Conservation (phyloP, 92 coral and sea anemone genomes). For the Nematostella vectensis region DNA sequence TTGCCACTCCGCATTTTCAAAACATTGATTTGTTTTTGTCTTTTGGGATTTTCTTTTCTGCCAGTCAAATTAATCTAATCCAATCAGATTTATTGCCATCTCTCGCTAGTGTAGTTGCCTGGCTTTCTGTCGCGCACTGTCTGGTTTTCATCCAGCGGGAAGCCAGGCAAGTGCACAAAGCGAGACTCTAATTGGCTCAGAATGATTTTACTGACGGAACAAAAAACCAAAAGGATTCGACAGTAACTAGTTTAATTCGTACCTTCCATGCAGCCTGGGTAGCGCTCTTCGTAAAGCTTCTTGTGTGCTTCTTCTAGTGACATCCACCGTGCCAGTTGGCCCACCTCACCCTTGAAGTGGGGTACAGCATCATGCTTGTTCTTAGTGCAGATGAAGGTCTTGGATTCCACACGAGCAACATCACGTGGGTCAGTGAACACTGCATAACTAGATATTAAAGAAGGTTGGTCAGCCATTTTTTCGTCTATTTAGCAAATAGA, state of each 20-base stretch:
- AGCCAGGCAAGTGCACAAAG: too few relatives aligned
- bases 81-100: too few relatives aligned
- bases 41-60: too few relatives aligned
- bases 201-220: too few relatives aligned
- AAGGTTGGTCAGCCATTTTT: background rate
- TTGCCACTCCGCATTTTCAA: too few relatives aligned
- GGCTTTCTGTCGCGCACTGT: too few relatives aligned
- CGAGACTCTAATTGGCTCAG: too few relatives aligned
- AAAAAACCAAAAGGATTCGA: background rate
- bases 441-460: constrained; percentile 32
- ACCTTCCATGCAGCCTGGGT: constrained; percentile 87
- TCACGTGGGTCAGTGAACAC: constrained; percentile 85
- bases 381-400: constrained; percentile 71
- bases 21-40: too few relatives aligned
- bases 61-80: too few relatives aligned
- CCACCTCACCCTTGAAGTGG: constrained; percentile 46
- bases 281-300: constrained; percentile 37
- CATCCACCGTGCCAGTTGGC: constrained; percentile 78
- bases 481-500: background rate
- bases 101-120: too few relatives aligned
- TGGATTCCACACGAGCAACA: constrained; percentile 86
- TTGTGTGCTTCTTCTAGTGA: constrained; percentile 49
- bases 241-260: background rate
- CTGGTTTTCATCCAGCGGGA: too few relatives aligned
- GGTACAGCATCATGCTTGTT: constrained; percentile 60